Base-by-base conservation (phyloP, 2,888 invertebrate species). In the Drepanosiphum platanoidis region DNA sequence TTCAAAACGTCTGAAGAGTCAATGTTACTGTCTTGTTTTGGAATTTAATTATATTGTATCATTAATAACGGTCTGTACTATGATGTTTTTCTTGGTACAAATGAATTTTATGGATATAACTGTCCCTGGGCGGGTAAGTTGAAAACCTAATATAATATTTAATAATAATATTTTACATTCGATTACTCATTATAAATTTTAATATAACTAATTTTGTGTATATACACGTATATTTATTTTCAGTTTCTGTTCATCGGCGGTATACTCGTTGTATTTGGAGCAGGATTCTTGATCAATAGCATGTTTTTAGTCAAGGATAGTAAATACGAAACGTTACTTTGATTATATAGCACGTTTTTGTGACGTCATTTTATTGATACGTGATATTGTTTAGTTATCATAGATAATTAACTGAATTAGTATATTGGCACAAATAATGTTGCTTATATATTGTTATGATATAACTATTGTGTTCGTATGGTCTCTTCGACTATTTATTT, bases 191-290 rank as follows among this genome's bases (percentile, higher is more conserved):
- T n/a, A n/a, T 42, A 11, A 9, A 42, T 42, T 11, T 9, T 42
- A 42, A 42, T 11, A 42, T n/a, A 42, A 42, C 11, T 42, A 42
- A 42, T 7, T 42, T 9, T 42, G 7, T 15, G 52, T 13, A 3
- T 61, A n/a, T n/a, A n/a, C n/a, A n/a, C n/a, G 3, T 3, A 11
- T 52, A 34, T 34, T 34, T 46, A 68, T 32, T 80, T 80, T 52
- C 52, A 70, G 79, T 80, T 80, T 80, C 34, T 80, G 4, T 80
- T 68, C 27, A 52, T 80, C n/a, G 79, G 79, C 27, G 68, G 68
- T n/a, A 34, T 68, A n/a, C 22, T 66, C 11, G 13, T 80, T 4
- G 27, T 18, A 4, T 18, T 80, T 13, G 68, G 79, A 18, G 1
- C 68, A 9, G n/a, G n/a, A n/a, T n/a, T n/a, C n/a, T n/a, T n/a